Conservation (phyloP, 2,888 invertebrate genomes). For the Phasia obesa region DNA sequence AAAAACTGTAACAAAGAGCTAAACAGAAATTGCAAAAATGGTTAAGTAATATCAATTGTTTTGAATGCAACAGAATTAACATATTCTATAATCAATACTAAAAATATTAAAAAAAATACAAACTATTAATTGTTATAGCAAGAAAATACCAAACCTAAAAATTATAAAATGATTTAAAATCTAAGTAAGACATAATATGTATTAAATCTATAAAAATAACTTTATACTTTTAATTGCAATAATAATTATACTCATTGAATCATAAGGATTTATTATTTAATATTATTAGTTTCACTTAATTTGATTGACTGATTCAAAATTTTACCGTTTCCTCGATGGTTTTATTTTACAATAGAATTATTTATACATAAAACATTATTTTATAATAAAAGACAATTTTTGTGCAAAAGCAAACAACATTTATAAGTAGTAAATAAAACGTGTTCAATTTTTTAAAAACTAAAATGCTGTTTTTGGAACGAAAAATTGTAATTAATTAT, state of each 20-base stretch:
- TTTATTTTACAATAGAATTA: slow-evolving; percentile 27
- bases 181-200: neutral
- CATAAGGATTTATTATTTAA: neutral
- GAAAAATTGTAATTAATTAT: slow-evolving; percentile 60
- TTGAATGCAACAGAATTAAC: neutral
- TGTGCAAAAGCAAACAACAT: slow-evolving; percentile 34
- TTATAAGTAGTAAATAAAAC: slow-evolving; percentile 49
- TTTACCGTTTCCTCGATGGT: slow-evolving; percentile 6
- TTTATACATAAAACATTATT: slow-evolving; percentile 1
- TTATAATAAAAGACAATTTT: slow-evolving; percentile 60
- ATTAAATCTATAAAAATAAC: neutral
- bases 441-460: slow-evolving; percentile 66
- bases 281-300: slow-evolving; percentile 1
- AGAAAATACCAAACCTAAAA: neutral
- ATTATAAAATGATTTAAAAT: neutral
- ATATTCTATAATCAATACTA: neutral
- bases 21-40: neutral
- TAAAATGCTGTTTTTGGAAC: slow-evolving; percentile 42
- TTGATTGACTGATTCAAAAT: slow-evolving; percentile 10
- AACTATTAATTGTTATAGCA: neutral
- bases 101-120: neutral
- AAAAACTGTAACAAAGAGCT: too few relatives aligned
- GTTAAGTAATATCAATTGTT: neutral
- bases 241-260: slow-evolving; percentile 20
- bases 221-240: neutral